Evolutionary conservation across 2,113 vertebrate genomes (phyloP).

Genomic region (Macroglossus sobrinus): DNA sequence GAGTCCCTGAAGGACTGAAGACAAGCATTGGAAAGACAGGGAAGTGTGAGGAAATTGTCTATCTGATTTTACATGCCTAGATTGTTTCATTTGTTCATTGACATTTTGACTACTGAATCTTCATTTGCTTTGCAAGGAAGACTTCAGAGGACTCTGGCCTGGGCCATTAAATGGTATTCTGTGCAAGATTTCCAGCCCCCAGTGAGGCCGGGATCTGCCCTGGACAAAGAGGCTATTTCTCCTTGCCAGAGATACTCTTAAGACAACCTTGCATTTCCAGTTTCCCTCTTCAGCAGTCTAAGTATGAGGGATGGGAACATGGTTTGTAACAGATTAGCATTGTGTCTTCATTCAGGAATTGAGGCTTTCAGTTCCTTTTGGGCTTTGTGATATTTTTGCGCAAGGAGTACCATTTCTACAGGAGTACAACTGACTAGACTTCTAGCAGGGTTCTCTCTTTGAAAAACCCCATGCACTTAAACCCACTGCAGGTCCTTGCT

Average conservation of each 20-base stretch:
- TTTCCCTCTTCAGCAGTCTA: constrained; percentile 49
- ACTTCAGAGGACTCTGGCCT: constrained; percentile 48
- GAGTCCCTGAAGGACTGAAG: constrained; percentile 27
- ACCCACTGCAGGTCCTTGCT: constrained; percentile 49
- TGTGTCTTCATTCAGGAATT: constrained; percentile 52
- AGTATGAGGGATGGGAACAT: constrained; percentile 36
- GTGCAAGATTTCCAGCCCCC: constrained; percentile 3
- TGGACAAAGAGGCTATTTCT: constrained; percentile 38
- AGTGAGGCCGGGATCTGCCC: constrained; percentile 3
- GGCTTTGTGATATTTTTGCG: constrained; percentile 60
- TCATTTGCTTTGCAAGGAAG: constrained; percentile 67
- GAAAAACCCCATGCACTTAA: constrained; percentile 37
- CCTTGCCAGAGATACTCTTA: constrained; percentile 46
- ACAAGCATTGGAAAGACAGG: constrained; percentile 31
- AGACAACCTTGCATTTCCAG: constrained; percentile 55
- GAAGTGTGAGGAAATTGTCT: constrained; percentile 52
- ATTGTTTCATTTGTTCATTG: constrained; percentile 65
- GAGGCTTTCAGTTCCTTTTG: constrained; percentile 48
- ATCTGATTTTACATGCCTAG: constrained; percentile 64
- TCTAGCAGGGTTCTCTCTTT: constrained; percentile 47
- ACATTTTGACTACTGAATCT: constrained; percentile 64
- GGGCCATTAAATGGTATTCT: constrained; percentile 25
- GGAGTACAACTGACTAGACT: constrained; percentile 58
- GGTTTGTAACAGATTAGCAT: constrained; percentile 45
- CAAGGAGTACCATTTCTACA: constrained; percentile 59